These are phyloP conservation scores for Paralinhomoeus sp. DNA, from an alignment of 2,888 invertebrate genomes.

Conservation along the genomic window DNA sequence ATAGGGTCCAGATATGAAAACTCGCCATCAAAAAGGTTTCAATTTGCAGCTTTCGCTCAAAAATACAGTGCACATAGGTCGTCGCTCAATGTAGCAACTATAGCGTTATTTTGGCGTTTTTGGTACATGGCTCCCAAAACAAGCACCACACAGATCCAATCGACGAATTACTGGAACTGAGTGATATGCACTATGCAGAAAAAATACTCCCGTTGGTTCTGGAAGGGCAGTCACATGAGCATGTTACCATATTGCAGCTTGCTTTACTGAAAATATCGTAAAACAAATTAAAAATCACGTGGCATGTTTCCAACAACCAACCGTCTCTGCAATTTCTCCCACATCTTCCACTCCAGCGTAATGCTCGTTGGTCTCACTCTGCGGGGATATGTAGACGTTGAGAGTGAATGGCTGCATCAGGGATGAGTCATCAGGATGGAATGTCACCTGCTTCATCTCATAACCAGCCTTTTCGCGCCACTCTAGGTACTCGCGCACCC, in stretches of 20 bases:
- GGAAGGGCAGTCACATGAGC: background rate
- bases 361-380: constrained; percentile 48
- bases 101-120: too few relatives aligned
- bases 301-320: constrained; percentile 3
- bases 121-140: too few relatives aligned
- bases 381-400: constrained; percentile 47
- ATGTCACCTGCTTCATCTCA: constrained; percentile 38
- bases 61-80: too few relatives aligned
- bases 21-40: too few relatives aligned
- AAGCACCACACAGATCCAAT: too few relatives aligned
- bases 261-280: background rate
- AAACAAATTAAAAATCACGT: background rate
- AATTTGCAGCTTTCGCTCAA: too few relatives aligned
- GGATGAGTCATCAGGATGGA: constrained; percentile 38
- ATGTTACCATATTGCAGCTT: background rate
- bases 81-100: too few relatives aligned
- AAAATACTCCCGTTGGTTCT: background rate
- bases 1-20: too few relatives aligned
- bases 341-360: constrained; percentile 52
- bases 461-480: constrained; percentile 82
- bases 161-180: too few relatives aligned
- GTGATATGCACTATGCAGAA: too few relatives aligned
- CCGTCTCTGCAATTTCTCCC: constrained; percentile 44
- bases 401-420: constrained; percentile 27
- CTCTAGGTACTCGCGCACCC: constrained; percentile 58